Evolutionary conservation across 2,888 invertebrate genomes (phyloP), one percentile per base, ranked within the genome.

Genomic region (Oscheius myriophilus): DNA sequence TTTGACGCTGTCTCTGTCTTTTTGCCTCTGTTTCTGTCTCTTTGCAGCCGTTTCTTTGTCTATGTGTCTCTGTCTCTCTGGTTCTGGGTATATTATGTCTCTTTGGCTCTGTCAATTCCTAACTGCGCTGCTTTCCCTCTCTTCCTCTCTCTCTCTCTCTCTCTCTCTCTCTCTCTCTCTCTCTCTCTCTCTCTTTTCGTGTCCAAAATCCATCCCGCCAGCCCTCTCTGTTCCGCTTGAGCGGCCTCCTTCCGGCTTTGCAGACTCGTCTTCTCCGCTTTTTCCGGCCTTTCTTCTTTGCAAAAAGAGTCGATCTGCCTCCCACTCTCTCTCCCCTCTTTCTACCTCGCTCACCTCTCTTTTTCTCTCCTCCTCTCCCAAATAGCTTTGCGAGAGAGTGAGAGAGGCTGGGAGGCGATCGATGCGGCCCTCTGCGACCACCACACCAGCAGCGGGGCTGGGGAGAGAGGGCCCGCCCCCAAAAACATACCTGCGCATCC

Each of bases 401-500:
- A 16, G 16, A 52, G 14, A 23, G 52, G 52, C 18, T 16, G 16
- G n/a, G 16, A 46, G 18, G 63, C 52, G 52, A 63, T 63, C 63
- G 63, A 53, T 52, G 41, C 63, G 41, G 25, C 63, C n/a, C 49
- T 52, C 51, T 51, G 33, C 42, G 39, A 63, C 52, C 51, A 52
- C 45, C 49, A 18, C 23, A 49, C 63, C 52, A 63, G 49, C 52
- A 53, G 53, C 52, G 52, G 63, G 39, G 33, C 21, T n/a, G 52
- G 25, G 14, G 14, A n/a, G 45, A 42, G 43, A 33, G 63, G 63
- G 25, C 26, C 51, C 55, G 55, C 18, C 55, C 54, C 55, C 65
- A 54, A 46, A 55, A 65, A 49, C 55, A 61, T 61, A 61, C 61
- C 61, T 61, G 61, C 61, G 61, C 61, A 61, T 61, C 61, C 33